A percentile compares a stretch with the other conserved stretches of the same genome.
These are phyloP conservation scores for Gymnorhina tibicen DNA, from an alignment of 2,113 vertebrate genomes.

Conservation along the genomic window DNA sequence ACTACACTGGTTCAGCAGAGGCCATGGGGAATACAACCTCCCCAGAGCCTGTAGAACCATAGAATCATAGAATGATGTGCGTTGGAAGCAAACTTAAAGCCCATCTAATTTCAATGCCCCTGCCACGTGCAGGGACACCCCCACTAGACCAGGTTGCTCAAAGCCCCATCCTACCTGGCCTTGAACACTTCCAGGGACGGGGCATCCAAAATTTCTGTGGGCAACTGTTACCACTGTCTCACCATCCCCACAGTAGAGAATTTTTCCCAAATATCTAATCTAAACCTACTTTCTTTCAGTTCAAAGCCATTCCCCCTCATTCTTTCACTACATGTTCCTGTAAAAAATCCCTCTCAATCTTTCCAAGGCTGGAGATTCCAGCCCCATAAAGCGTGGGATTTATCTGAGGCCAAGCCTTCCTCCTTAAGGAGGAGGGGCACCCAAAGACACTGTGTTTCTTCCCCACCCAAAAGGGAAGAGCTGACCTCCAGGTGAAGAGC, in stretches of 20 bases:
- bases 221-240: not conserved
- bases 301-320: not conserved
- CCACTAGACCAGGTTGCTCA: not conserved
- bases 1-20: accelerated
- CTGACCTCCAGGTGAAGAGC: not conserved
- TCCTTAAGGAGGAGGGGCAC: not conserved
- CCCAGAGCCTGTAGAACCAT: not conserved
- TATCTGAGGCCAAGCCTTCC: not conserved
- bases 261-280: not conserved
- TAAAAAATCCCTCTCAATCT: not conserved
- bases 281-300: not conserved
- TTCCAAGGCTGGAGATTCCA: not conserved
- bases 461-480: not conserved
- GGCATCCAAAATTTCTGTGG: not conserved
- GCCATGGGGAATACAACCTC: not conserved
- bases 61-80: not conserved
- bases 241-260: not conserved
- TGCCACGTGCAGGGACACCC: not conserved
- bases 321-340: not conserved
- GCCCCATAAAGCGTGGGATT: not conserved
- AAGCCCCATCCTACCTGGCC: not conserved
- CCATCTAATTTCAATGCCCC: accelerated
- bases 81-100: not conserved
- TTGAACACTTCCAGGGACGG: not conserved
- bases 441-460: not conserved